These are phyloP conservation scores for Cecropterus lyciades DNA, from an alignment of 1,140 invertebrate genomes.

Conservation along the genomic window DNA sequence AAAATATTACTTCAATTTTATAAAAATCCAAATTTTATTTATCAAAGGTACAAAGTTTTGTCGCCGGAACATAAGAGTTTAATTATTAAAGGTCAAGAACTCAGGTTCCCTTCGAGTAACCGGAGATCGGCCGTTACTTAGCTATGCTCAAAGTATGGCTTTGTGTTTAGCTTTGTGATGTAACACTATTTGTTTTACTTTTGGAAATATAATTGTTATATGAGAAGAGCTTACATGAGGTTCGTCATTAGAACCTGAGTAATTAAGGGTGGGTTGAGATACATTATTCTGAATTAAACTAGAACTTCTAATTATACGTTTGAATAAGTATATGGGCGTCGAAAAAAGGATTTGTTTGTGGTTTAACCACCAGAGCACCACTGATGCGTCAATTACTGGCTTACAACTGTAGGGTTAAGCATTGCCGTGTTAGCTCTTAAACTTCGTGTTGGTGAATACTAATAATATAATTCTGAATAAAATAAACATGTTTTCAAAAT, in stretches of 20 bases:
- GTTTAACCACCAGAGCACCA: no score
- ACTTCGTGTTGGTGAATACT: no score
- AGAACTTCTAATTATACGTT: no score
- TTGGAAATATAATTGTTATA: not conserved
- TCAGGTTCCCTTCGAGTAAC: constrained; percentile 10
- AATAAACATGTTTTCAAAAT: no score
- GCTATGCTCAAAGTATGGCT: constrained; percentile 21
- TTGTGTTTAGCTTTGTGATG: constrained; percentile 12
- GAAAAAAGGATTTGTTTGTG: no score
- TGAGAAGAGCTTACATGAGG: not conserved
- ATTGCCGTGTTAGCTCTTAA: no score
- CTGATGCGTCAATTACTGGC: no score
- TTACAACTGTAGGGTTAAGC: no score
- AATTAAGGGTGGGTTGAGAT: not conserved
- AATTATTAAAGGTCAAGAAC: constrained; percentile 21
- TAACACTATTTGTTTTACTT: constrained; percentile 19
- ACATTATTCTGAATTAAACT: not conserved
- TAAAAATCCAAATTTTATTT: no score
- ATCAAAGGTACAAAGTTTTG: constrained; percentile 1
- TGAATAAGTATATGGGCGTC: no score
- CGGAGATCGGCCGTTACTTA: constrained; percentile 17
- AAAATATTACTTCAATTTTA: no score
- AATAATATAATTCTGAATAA: no score
- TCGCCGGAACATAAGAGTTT: constrained; percentile 4
- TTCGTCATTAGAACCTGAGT: not conserved